Conservation (phyloP, 1,140 invertebrate genomes). For the Nasonia giraulti region DNA sequence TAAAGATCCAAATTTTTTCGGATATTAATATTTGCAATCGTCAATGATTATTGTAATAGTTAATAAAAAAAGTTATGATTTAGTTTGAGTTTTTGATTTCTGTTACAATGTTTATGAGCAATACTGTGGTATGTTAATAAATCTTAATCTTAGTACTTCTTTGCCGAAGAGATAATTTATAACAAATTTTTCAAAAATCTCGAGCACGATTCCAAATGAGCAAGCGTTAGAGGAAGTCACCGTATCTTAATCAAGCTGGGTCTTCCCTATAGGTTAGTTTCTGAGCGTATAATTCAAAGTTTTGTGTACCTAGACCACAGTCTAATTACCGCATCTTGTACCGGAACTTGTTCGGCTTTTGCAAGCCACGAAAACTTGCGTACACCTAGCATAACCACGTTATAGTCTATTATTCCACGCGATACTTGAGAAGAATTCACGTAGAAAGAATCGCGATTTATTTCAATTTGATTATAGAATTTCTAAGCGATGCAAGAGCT, state of each 20-base stretch:
- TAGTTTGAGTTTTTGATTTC: no score
- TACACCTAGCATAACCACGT: constrained; percentile 43
- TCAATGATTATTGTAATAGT: no score
- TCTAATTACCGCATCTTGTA: constrained; percentile 72
- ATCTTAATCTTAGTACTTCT: no score
- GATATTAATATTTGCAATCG: no score
- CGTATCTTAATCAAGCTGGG: constrained; percentile 49
- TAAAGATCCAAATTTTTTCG: no score
- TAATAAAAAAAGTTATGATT: no score
- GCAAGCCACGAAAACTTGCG: constrained; percentile 58
- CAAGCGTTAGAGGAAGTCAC: constrained; percentile 19
- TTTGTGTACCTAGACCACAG: constrained; percentile 60
- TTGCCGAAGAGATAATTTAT: no score
- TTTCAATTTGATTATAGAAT: no score
- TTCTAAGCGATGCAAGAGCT: neutral
- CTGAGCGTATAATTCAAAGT: constrained; percentile 70
- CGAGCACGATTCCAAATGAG: constrained; percentile 16
- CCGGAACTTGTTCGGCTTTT: constrained; percentile 56
- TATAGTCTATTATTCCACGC: constrained; percentile 10
- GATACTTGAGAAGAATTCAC: neutral
- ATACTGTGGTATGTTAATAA: no score
- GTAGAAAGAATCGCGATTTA: no score
- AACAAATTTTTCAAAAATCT: neutral
- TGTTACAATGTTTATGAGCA: no score
- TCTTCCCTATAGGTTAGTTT: constrained; percentile 42